Evolutionary conservation across 2,888 invertebrate genomes (phyloP), one percentile per base, ranked within the genome.

Genomic region (Coenonympha arcania): DNA sequence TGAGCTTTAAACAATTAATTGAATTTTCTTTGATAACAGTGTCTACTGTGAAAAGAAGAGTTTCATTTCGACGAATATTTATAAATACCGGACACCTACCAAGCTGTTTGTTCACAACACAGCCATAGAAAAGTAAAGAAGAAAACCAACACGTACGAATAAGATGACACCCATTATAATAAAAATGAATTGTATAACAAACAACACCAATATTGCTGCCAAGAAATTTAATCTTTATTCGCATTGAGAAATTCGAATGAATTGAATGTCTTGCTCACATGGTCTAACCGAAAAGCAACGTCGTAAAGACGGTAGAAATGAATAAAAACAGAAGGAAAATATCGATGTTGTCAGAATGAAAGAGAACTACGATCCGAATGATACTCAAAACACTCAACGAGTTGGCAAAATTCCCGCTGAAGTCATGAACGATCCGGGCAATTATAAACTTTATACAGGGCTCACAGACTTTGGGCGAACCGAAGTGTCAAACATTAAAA

Each of bases 361-460:
- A 52, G 33, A 47, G 39, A 47, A 42, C 11, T 36, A 45, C 22
- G 40, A 49, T 52, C 15, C 44, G 26, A 55, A 49, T 46, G 42
- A 46, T 26, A 44, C 39, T 52, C 37, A 50, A 52, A 52, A 54
- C 42, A 50, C 48, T 31, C 47, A 47, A 54, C 46, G 43, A 50
- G 52, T 56, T 58, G 58, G 58, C 58, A 56, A 45, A 50, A 52
- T 22, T 56, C 54, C 58, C 44, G 50, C 50, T 54, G 43, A 52
- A 52, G 52, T 46, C 49, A 54, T 50, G 52, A 50, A 48, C 45
- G 47, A 58, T 52, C 48, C 39, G 45, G 50, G 55, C 50, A 47
- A 52, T 54, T 58, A 56, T 54, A 54, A 54, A 40, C 43, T 50
- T 50, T 50, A 48, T 41, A 47, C 15, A 39, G 39, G 22, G 24